Evolutionary conservation across 2,797 vertebrate genomes (phyloP).

Genomic region (Lacerta agilis): DNA sequence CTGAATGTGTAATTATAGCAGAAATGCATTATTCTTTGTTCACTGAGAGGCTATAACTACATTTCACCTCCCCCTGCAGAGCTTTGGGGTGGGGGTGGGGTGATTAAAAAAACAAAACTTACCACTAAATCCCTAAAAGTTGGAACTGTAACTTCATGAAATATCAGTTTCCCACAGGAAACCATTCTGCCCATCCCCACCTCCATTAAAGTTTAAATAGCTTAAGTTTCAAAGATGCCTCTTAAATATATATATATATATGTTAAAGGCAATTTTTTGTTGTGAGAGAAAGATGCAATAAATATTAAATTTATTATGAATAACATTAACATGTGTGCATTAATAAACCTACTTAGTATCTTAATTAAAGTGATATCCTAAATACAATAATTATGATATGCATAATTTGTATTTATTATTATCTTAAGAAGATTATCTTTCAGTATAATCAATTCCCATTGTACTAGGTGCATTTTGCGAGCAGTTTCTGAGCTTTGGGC

Average conservation of each 20-base stretch:
- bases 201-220: conserved; percentile 47
- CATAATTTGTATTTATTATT: no score
- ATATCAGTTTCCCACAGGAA: neutral
- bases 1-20: neutral
- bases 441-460: no score
- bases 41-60: neutral
- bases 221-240: conserved; percentile 34
- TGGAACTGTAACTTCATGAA: neutral
- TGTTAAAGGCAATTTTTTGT: no score
- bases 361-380: no score
- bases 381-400: no score
- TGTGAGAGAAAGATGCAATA: neutral
- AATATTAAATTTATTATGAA: no score
- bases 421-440: no score
- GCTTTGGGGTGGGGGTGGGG: fast-evolving
- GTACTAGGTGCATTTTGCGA: no score
- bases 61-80: neutral
- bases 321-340: no score
- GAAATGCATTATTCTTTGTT: neutral
- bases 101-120: neutral
- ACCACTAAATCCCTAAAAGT: neutral
- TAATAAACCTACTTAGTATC: no score
- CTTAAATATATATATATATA: neutral
- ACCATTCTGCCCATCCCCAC: conserved; percentile 27
- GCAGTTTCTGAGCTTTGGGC: no score